Conservation (phyloP, 2,113 vertebrate genomes). For the Circaetus cinerascens region DNA sequence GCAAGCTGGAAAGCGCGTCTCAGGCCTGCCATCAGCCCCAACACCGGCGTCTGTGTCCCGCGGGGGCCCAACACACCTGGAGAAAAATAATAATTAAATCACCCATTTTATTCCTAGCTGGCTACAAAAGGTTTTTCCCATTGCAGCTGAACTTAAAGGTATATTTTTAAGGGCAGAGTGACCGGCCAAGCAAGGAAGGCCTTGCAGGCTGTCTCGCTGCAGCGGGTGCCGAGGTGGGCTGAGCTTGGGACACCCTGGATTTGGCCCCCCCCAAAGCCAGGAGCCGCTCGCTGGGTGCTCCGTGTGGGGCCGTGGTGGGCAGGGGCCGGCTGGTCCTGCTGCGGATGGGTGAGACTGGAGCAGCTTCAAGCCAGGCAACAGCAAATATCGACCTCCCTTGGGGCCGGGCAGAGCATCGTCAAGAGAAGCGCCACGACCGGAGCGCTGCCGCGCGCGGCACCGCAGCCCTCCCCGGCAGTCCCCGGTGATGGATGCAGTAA, state of each 20-base stretch:
- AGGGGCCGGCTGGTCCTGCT: background rate
- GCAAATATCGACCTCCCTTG: background rate
- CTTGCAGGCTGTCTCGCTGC: background rate
- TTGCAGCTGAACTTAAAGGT: background rate
- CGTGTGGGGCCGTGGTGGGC: accelerated
- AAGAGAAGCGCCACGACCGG: accelerated
- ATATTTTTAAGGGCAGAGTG: background rate
- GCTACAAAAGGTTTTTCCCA: background rate
- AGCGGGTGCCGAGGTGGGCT: background rate
- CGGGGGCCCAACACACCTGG: background rate
- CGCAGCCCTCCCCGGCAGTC: accelerated
- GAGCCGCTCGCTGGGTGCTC: accelerated
- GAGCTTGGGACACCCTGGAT: background rate
- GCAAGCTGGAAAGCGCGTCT: accelerated
- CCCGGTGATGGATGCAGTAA: accelerated
- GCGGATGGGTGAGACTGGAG: background rate
- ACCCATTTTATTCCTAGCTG: background rate
- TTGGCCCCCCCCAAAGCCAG: background rate
- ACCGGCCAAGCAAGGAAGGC: too few relatives aligned
- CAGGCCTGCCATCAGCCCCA: background rate
- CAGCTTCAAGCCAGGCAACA: background rate
- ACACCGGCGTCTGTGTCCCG: background rate
- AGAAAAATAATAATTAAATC: background rate
- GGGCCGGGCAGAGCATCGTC: background rate
- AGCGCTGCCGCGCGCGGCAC: accelerated